These are phyloP conservation scores for Leptonema lineaticorne DNA, from an alignment of 1,140 invertebrate species.

Conservation along the genomic window DNA sequence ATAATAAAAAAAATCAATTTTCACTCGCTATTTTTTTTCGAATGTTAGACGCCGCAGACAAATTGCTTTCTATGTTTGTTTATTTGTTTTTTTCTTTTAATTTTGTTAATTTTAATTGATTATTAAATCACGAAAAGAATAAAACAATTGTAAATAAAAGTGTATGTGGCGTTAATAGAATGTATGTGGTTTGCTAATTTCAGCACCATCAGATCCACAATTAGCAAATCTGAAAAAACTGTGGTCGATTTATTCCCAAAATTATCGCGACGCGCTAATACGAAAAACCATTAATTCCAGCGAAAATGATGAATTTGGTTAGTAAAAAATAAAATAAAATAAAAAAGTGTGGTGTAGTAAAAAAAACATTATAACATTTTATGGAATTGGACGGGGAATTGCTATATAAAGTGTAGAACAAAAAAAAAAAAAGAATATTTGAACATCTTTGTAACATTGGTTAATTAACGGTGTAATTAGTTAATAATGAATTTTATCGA, in stretches of 20 bases:
- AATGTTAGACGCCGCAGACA: constrained; percentile 11
- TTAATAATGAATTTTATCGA: no score
- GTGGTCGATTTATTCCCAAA: constrained; percentile 27
- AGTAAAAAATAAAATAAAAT: constrained; percentile 4
- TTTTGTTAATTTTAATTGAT: no score
- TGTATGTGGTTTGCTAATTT: constrained; percentile 1
- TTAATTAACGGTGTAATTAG: no score
- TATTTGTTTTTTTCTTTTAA: neutral
- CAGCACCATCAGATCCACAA: constrained; percentile 24
- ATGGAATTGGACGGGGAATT: neutral
- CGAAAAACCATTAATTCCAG: constrained; percentile 4
- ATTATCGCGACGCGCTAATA: constrained; percentile 20
- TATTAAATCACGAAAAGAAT: no score
- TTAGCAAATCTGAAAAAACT: constrained; percentile 21
- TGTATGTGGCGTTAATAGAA: no score
- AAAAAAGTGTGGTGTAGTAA: no score
- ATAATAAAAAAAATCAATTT: constrained; percentile 3
- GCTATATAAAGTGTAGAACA: no score
- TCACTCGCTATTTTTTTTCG: neutral
- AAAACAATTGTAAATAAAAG: no score
- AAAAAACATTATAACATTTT: no score
- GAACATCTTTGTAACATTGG: no score
- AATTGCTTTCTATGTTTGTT: neutral
- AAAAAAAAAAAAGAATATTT: no score
- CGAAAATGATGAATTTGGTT: constrained; percentile 17